Evolutionary conservation across 2,797 vertebrate genomes (phyloP), one percentile per base, ranked within the genome.

Genomic region (Melanitta fusca): DNA sequence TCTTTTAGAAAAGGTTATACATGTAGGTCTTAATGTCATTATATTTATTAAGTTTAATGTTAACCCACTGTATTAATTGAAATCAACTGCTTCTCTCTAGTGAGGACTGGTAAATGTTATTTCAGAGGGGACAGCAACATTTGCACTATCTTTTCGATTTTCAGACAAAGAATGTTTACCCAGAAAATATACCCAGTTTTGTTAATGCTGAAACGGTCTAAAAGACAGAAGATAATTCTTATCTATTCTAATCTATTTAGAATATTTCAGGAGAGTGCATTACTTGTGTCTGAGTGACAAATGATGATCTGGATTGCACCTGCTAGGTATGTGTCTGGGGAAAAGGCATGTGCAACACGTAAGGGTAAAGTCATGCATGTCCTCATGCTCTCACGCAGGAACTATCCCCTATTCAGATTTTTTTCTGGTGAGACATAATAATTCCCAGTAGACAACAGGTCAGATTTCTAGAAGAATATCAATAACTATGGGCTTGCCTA

Each of bases 241-340:
- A 39, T 85, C 38, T 95, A 91, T 80, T 96, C 43, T 85, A 89
- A 94, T 92, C 57, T 95, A 38, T 82, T 91, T 79, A 81, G 66
- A 84, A 45, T 80, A 64, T 92, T 94, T 95, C 80, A 91, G 80
- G 58, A 84, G 82, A 95, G 58, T 34, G 65, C 54, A 79, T 93
- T 96, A 79, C 85, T 92, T 80, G 45, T 91, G 66, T 79, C 75
- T 69, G 73, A 88, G 80, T 93, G 94, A 95, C 87, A 95, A 94
- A 92, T 91, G 93, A 79, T 85, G 89, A 54, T 79, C 87, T 96
- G 80, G 72, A 94, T 96, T 97, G 77, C 80, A 95, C 94, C 94
- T 93, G 92, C 89, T 78, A 96, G 95, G 95, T 94, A 62, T 84
- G 38, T 91, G 85, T 68, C 82, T 81, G 61, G 77, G 65, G 69